phyloP scores from a whole-genome alignment of 2,113 vertebrate species.

The Petaurus breviceps region DNA sequence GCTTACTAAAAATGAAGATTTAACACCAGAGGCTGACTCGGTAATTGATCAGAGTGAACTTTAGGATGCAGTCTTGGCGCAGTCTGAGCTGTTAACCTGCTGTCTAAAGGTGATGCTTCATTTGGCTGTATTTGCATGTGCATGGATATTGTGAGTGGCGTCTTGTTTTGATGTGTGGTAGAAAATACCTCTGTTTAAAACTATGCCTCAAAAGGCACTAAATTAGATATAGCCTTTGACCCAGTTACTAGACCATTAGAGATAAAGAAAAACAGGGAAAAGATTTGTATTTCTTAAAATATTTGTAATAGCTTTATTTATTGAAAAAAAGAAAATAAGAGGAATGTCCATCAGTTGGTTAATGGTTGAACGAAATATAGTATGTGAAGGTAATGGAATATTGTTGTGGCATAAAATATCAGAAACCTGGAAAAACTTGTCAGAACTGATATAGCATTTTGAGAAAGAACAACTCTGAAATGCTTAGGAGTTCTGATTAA shows the following conservation, averaged over 20 bases:
- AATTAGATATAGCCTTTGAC: not conserved
- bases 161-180: slow-evolving; percentile 60
- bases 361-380: not conserved
- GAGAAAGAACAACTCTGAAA: not conserved
- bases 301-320: not conserved
- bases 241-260: not conserved
- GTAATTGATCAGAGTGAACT: slow-evolving; percentile 85
- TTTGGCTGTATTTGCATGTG: slow-evolving; percentile 80
- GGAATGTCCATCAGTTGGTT: not conserved
- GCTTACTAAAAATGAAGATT: slow-evolving; percentile 88
- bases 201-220: not conserved
- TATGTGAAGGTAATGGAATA: not conserved
- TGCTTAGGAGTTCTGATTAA: not conserved
- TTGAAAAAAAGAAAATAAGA: not conserved
- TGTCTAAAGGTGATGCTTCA: slow-evolving; percentile 81
- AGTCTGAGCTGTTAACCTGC: slow-evolving; percentile 78
- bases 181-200: slow-evolving; percentile 59
- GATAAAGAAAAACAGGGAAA: not conserved
- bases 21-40: slow-evolving; percentile 84
- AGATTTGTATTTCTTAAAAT: not conserved
- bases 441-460: not conserved
- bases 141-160: slow-evolving; percentile 72
- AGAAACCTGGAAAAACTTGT: not conserved
- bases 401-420: not conserved
- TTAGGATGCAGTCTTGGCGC: slow-evolving; percentile 83